Base-by-base conservation (phyloP, 2,113 vertebrate species). In the Myocastor coypus region DNA sequence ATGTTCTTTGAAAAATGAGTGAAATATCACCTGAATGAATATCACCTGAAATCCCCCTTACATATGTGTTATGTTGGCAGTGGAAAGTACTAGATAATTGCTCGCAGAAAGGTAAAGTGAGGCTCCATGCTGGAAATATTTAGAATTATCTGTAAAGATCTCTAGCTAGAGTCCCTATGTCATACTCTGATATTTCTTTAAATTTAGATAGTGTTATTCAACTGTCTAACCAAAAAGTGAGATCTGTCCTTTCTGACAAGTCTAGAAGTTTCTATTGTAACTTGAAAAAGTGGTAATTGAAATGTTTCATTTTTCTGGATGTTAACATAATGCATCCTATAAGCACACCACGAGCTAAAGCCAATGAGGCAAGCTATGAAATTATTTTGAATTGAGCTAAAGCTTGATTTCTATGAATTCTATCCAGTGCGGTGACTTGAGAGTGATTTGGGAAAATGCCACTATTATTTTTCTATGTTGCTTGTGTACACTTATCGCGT, bases 311-410 rank as follows among this genome's bases (percentile, higher is more conserved):
- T 88, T 90, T 92, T 42, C 63, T 85, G 20, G 2, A 82, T 73
- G 11, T 12, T 61, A 91, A 85, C 91, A 77, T 46, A 63, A 12
- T 68, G 85, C 86, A 77, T 94, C 34, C 66, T 73, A 40, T 73
- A 42, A 30, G 40, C 2, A 87, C 64, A 93, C 57, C 37, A 89
- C 34, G 26, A 92, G 7, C 12, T 37, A 92, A 46, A 87, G 7
- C 1, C 52, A 89, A 16, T 87, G 52, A 32, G 28, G 3, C 84
- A 95, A 94, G 61, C 37, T 89, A 5, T 10, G 86, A 83, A 32
- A 89, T 80, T 75, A 63, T 78, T 95, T 87, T 80, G 46, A 90
- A 78, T 89, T 91, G 92, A 94, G 91, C 46, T 88, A 90, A 75
- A 94, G 61, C 3, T 59, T 59, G 7, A 69, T 14, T 61, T 88